phyloP scores from a whole-genome alignment of 2,113 vertebrate genomes.

The Silurus glanis region DNA sequence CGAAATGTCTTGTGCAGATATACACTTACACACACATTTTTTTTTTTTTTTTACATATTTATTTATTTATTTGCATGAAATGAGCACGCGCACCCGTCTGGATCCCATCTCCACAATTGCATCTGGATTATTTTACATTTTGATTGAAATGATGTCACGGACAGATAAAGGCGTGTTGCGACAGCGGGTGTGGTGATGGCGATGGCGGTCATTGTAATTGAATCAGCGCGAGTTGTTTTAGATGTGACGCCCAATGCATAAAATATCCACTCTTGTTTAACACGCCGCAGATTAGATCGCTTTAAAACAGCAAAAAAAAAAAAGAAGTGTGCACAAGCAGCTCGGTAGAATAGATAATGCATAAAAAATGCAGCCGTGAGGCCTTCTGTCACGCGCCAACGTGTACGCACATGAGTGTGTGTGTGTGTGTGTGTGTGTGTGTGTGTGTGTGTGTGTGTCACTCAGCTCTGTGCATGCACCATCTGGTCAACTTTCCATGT shows the following conservation, averaged over 20 bases:
- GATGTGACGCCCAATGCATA: conserved; percentile 81
- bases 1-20: conserved; percentile 57
- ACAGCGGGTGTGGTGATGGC: background rate
- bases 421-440: conserved; percentile 53
- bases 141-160: conserved; percentile 99
- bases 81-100: conserved; percentile 91
- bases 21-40: conserved; percentile 67
- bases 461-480: conserved; percentile 68
- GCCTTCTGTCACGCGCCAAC: conserved; percentile 9
- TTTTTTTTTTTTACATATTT: conserved; percentile 57
- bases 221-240: conserved; percentile 94
- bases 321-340: conserved; percentile 73
- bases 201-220: conserved; percentile 88
- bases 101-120: conserved; percentile 81
- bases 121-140: conserved; percentile 99
- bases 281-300: conserved; percentile 91
- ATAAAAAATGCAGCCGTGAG: conserved; percentile 60
- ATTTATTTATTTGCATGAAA: conserved; percentile 80
- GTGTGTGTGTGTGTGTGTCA: conserved; percentile 44
- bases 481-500: conserved; percentile 89
- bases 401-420: conserved; percentile 25
- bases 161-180: conserved; percentile 86
- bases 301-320: conserved; percentile 72
- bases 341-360: conserved; percentile 77
- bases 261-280: conserved; percentile 94